These are phyloP conservation scores for Megaptera novaeangliae DNA, from an alignment of 2,113 vertebrate species.

Conservation along the genomic window DNA sequence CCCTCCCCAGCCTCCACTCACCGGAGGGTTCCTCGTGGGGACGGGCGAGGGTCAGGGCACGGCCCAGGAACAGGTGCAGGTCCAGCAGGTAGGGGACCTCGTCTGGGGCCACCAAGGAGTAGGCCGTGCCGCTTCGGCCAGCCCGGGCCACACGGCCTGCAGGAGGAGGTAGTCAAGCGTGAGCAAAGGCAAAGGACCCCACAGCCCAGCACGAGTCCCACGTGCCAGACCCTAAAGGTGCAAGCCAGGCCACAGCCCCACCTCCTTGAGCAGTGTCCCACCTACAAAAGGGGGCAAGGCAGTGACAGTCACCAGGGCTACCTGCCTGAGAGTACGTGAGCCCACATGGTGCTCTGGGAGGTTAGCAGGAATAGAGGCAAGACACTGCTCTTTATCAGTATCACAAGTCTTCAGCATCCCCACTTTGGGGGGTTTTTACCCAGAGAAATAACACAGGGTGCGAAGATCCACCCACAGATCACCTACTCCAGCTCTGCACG, in stretches of 20 bases:
- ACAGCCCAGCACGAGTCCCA: background rate
- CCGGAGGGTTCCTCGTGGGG: conserved; percentile 78
- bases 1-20: conserved; percentile 46
- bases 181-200: fast-evolving
- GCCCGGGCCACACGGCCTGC: conserved; percentile 94
- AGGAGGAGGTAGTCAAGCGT: background rate
- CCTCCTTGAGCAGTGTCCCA: fast-evolving
- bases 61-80: conserved; percentile 94
- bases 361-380: fast-evolving
- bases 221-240: fast-evolving
- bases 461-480: background rate
- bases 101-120: conserved; percentile 91
- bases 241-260: background rate
- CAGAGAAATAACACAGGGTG: background rate
- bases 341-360: background rate
- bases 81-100: conserved; percentile 92
- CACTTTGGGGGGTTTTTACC: background rate
- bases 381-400: fast-evolving
- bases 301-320: fast-evolving
- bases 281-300: background rate
- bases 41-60: conserved; percentile 81
- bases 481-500: background rate
- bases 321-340: fast-evolving
- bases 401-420: background rate
- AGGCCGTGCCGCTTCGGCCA: conserved; percentile 89